phyloP scores from a whole-genome alignment of 2,888 invertebrate species.

The Eutolmus rufibarbis region DNA sequence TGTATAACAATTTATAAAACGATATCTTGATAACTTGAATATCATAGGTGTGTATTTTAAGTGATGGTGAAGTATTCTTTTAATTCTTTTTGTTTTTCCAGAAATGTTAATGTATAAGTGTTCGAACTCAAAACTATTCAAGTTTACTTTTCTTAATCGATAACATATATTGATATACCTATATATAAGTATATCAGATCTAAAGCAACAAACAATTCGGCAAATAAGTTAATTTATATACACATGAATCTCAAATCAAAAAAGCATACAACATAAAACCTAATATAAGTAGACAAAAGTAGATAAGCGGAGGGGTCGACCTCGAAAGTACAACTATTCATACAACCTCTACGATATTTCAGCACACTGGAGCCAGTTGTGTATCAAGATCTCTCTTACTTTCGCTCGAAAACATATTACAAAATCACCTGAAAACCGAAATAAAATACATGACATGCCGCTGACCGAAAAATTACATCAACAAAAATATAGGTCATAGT shows the following conservation, averaged over 20 bases:
- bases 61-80: neutral
- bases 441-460: constrained; percentile 15
- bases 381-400: neutral
- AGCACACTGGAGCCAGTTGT: neutral
- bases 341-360: neutral
- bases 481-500: constrained; percentile 34
- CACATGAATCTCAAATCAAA: neutral
- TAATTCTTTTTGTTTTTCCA: neutral
- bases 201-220: neutral
- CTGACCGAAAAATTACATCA: constrained; percentile 41
- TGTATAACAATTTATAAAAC: neutral
- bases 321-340: neutral
- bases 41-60: neutral
- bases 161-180: neutral
- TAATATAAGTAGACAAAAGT: neutral
- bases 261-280: neutral
- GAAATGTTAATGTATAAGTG: too few species aligned
- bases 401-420: constrained; percentile 2
- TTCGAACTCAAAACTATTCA: too few species aligned
- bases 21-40: neutral
- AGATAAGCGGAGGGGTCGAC: neutral
- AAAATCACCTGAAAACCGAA: neutral
- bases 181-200: too few species aligned
- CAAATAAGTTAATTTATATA: neutral
- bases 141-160: too few species aligned